Percentiles rank a stretch among this genome's conserved stretches.
phyloP scores from a whole-genome alignment of 2,113 vertebrate species.

The Mohoua ochrocephala region DNA sequence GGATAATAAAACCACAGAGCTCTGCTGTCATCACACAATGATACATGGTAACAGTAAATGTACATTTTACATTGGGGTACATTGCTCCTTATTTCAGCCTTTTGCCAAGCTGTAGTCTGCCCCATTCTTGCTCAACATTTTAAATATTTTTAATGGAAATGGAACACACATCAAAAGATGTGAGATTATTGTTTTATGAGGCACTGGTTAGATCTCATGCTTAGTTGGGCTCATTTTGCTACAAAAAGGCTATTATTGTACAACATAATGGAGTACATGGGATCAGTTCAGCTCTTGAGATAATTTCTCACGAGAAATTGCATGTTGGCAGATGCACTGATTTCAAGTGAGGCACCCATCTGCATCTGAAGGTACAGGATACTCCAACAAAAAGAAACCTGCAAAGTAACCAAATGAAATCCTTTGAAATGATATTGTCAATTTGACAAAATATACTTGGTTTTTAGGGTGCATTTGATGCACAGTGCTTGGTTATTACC shows the following conservation, averaged over 20 bases:
- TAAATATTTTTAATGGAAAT: conserved; percentile 9
- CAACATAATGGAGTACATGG: background rate
- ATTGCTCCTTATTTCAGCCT: background rate
- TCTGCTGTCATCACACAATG: background rate
- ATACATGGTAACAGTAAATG: background rate
- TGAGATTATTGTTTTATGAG: conserved; percentile 6
- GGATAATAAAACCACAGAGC: background rate
- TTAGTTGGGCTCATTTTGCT: background rate
- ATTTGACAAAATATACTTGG: background rate
- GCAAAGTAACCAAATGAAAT: background rate
- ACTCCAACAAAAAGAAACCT: background rate
- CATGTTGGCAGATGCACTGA: background rate
- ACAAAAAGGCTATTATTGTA: background rate
- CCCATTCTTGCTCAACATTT: background rate
- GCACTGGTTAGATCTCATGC: background rate
- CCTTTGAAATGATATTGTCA: background rate
- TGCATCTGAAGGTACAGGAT: background rate
- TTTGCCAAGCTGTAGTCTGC: background rate
- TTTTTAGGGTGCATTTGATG: background rate
- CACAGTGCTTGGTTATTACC: background rate
- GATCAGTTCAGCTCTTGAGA: background rate
- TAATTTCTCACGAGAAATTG: background rate
- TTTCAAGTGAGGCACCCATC: background rate
- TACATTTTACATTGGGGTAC: background rate
- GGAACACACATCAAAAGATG: background rate